Conservation (phyloP, 2,888 invertebrate genomes). For the Dioctria rufipes region DNA sequence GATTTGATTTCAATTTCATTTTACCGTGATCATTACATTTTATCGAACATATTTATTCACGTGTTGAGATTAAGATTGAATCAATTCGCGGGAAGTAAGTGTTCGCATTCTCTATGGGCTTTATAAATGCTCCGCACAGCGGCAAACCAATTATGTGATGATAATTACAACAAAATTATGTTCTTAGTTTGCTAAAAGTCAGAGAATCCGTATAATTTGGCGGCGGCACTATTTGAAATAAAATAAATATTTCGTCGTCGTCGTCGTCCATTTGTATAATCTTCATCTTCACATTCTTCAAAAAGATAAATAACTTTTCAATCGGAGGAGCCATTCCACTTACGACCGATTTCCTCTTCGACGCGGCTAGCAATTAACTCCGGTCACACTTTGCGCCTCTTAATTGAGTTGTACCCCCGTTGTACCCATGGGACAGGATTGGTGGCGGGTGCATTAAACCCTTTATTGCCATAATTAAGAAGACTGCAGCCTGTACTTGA, state of each 20-base stretch:
- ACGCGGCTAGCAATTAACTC: constrained; percentile 17
- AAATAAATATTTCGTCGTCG: neutral
- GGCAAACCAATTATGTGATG: neutral
- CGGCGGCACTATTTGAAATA: neutral
- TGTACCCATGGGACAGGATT: constrained; percentile 14
- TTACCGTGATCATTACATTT: too few relatives aligned
- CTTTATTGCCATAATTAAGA: constrained; percentile 39
- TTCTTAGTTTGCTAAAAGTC: too few relatives aligned
- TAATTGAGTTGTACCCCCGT: constrained; percentile 34
- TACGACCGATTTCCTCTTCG: constrained; percentile 15
- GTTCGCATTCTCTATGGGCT: neutral
- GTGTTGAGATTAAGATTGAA: too few relatives aligned
- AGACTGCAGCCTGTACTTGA: neutral
- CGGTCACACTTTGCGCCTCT: constrained; percentile 25
- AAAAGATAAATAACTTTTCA: constrained; percentile 23
- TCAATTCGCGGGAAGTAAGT: too few relatives aligned
- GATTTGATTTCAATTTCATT: too few relatives aligned
- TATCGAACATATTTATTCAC: too few relatives aligned
- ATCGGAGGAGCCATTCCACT: constrained; percentile 1
- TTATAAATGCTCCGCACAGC: neutral
- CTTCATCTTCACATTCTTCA: constrained; percentile 2
- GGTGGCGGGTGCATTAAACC: constrained; percentile 35
- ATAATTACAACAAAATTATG: neutral
- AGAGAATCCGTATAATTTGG: neutral
- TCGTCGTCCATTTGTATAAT: neutral